A percentile compares a stretch with the other conserved stretches of the same genome.
Evolutionary conservation across 1,140 invertebrate species (phyloP).

Genomic region (Zaprionus tsacasi): DNA sequence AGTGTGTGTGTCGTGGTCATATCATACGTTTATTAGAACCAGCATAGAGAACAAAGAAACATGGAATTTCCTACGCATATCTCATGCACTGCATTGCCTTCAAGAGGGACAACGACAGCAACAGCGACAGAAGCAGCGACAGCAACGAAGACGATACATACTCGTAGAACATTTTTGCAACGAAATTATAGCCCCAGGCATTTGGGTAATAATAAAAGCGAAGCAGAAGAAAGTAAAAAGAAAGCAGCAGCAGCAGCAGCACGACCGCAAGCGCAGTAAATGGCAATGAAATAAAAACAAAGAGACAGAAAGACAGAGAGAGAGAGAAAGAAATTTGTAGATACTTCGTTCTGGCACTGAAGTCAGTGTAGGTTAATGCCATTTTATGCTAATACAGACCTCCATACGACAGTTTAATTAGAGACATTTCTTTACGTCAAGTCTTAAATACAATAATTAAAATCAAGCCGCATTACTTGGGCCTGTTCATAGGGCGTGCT

Average conservation of each 20-base stretch:
- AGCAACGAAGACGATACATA: constrained; percentile 51
- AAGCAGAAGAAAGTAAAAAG: constrained; percentile 35
- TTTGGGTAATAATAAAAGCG: constrained; percentile 70
- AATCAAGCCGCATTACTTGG: constrained; percentile 42
- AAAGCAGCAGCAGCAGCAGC: constrained; percentile 20
- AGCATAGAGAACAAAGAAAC: constrained; percentile 71
- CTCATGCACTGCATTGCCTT: constrained; percentile 79
- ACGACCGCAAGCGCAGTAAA: constrained; percentile 6
- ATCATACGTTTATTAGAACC: constrained; percentile 66
- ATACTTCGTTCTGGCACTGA: constrained; percentile 14
- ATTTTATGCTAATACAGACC: constrained; percentile 74
- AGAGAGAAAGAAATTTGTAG: constrained; percentile 46
- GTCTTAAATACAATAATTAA: constrained; percentile 69
- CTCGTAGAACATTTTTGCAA: constrained; percentile 66
- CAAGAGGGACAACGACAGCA: constrained; percentile 23
- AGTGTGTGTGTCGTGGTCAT: constrained; percentile 45
- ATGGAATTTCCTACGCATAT: constrained; percentile 68
- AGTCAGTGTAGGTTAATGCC: constrained; percentile 35
- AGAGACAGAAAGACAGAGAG: constrained; percentile 8
- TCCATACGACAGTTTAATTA: constrained; percentile 75
- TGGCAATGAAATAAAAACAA: constrained; percentile 31
- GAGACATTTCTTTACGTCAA: constrained; percentile 21
- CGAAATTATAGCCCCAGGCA: constrained; percentile 76
- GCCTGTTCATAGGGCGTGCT: constrained; percentile 48
- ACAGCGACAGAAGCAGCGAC: background rate